phyloP scores from a whole-genome alignment of 2,797 vertebrate species.

The Ciconia nigra region DNA sequence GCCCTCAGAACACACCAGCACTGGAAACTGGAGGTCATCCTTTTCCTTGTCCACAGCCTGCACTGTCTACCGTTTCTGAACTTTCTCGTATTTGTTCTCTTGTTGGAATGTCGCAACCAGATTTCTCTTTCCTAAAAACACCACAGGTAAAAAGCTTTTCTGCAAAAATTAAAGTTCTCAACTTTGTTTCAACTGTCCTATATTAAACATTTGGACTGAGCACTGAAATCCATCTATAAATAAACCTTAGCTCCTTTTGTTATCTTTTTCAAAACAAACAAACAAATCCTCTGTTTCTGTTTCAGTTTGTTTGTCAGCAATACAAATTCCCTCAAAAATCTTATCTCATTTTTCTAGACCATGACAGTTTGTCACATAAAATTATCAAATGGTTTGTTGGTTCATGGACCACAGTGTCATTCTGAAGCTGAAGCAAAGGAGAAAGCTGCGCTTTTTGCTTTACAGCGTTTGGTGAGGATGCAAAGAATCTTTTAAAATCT shows the following conservation, averaged over 20 bases:
- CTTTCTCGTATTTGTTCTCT: slow-evolving; percentile 85
- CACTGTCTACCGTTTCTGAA: slow-evolving; percentile 82
- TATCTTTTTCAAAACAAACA: not conserved
- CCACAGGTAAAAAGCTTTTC: slow-evolving; percentile 81
- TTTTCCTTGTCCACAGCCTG: slow-evolving; percentile 52
- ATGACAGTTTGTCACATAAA: slow-evolving; percentile 91
- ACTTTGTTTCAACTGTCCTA: not conserved
- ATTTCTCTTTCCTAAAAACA: slow-evolving; percentile 88
- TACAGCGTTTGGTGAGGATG: slow-evolving; percentile 89
- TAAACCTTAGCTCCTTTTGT: not conserved
- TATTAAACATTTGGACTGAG: not conserved
- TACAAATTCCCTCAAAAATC: not conserved
- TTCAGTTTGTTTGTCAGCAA: not conserved
- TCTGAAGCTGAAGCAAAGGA: slow-evolving; percentile 95
- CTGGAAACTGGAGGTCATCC: slow-evolving; percentile 68
- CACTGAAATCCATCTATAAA: not conserved
- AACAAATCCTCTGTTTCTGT: not conserved
- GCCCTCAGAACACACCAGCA: slow-evolving; percentile 48
- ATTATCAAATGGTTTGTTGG: slow-evolving; percentile 89
- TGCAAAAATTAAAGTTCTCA: not conserved
- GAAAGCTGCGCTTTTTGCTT: slow-evolving; percentile 89
- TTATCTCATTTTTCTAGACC: slow-evolving; percentile 75
- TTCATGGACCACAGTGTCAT: slow-evolving; percentile 91
- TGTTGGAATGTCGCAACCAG: slow-evolving; percentile 89
- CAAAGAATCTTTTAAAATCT: not conserved